Evolutionary conservation across 92 coral and sea anemone species (phyloP), one percentile per base, ranked within the genome.

Genomic region (Meandrina meandrites): DNA sequence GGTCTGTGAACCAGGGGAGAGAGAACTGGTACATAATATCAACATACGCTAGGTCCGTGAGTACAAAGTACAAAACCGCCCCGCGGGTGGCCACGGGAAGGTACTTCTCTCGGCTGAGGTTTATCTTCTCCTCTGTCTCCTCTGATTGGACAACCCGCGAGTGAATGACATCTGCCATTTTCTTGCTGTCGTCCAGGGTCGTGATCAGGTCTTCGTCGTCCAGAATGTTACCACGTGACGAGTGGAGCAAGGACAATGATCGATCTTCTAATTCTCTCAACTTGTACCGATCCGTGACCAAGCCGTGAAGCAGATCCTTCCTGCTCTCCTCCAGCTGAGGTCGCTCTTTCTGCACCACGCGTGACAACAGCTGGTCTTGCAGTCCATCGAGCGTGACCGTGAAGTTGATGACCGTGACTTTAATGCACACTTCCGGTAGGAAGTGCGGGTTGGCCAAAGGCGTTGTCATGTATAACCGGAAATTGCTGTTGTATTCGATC

Each of bases 21-120:
- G 99, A 95, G 84, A 95, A 96, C 91, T 96, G 99, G 77, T 96
- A 96, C 99, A 96, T 96, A 27, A 96, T 93, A 77, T 96, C 98
- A 16, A 96, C 89, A 74, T 85, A 74, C 0, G 97, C 95, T 40
- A 96, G 89, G 68, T 96, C 99, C 27, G 93, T 90, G 71, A 96
- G 83, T 8, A 95, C 98, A 78, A 96, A 96, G 92, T 95, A 96
- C 51, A 96, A 79, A 60, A 95, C 92, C 17, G 98, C 99, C 22
- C 99, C 99, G 28, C 99, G 95, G 5, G 95, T 91, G 27, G 99
- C 99, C 42, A 96, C 95, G 0, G 98, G 94, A 47, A 96, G 90
- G 84, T 96, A 96, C 68, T 92, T 92, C 82, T 95, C 98, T 34
- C 99, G 95, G 53, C 90, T 96, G 24, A 78, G 27, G 74, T 94